These are phyloP conservation scores for Falco rusticolus DNA, from an alignment of 2,797 vertebrate genomes.

Conservation along the genomic window DNA sequence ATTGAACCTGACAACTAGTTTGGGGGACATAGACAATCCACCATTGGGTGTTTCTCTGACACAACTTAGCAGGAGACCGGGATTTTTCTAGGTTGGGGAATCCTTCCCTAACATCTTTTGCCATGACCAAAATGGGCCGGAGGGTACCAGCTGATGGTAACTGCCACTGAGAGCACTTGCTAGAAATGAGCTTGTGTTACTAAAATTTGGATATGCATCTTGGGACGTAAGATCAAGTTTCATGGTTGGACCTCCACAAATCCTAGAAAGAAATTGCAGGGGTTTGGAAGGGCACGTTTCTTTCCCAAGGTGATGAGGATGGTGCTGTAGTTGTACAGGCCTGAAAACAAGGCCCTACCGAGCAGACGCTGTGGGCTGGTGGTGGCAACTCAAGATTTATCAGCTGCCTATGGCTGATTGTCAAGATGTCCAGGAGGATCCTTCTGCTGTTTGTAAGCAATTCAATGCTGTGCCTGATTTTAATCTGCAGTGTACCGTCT, in stretches of 20 bases:
- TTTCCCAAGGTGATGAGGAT: not conserved
- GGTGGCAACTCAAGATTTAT: conserved; percentile 63
- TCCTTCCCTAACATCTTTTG: not conserved
- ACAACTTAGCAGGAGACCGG: not conserved
- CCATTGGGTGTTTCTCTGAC: not conserved
- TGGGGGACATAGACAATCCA: not conserved
- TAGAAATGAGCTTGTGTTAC: not conserved
- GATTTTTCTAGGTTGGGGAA: not conserved
- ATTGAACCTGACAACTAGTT: not conserved
- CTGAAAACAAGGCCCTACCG: not conserved
- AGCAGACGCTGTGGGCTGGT: not conserved
- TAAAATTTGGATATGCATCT: not conserved
- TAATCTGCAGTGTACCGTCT: conserved; percentile 70
- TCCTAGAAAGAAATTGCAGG: not conserved
- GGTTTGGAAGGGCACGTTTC: not conserved
- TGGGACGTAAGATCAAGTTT: not conserved
- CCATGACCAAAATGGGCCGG: not conserved
- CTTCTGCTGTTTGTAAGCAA: conserved; percentile 72
- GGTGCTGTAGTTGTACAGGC: not conserved
- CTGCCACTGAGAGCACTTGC: not conserved
- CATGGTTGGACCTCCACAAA: not conserved
- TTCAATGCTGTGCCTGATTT: conserved; percentile 75
- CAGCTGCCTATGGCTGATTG: conserved; percentile 65
- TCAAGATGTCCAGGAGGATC: conserved; percentile 76
- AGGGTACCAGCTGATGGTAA: not conserved